phyloP scores from a whole-genome alignment of 2,888 invertebrate genomes.

The Norana najaformis region DNA sequence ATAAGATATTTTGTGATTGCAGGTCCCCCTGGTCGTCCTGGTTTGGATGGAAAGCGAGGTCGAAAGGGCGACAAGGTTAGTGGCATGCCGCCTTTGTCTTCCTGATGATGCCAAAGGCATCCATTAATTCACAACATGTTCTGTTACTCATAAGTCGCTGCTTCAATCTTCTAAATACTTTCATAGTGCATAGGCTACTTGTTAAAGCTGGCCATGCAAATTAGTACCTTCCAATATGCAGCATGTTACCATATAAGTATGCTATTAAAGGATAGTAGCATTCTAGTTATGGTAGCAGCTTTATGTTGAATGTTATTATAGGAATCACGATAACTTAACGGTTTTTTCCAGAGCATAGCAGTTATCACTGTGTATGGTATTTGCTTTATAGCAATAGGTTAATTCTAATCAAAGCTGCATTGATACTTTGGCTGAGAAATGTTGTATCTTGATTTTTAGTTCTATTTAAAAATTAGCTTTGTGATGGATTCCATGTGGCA shows the following conservation, averaged over 20 bases:
- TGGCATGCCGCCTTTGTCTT: neutral
- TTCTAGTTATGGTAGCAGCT: neutral
- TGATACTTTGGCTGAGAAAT: neutral
- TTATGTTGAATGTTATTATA: constrained; percentile 6
- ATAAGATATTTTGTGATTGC: neutral
- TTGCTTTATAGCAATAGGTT: no score
- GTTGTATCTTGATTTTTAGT: neutral
- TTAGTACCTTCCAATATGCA: neutral
- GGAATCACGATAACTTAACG: neutral
- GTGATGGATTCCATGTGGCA: neutral
- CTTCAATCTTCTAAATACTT: no score
- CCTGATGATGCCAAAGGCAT: no score
- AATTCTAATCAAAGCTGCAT: neutral
- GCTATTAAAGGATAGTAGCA: neutral
- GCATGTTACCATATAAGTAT: neutral
- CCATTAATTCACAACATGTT: neutral
- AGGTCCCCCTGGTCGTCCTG: constrained; percentile 21
- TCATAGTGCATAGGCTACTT: neutral
- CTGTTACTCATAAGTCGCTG: neutral
- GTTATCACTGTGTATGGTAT: no score
- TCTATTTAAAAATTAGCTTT: neutral
- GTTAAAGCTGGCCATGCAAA: neutral
- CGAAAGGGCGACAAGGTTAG: constrained; percentile 28
- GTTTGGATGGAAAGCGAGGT: constrained; percentile 28
- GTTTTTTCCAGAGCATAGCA: no score